Conservation (phyloP, 1,140 invertebrate species). For the Euglossa dilemma region DNA sequence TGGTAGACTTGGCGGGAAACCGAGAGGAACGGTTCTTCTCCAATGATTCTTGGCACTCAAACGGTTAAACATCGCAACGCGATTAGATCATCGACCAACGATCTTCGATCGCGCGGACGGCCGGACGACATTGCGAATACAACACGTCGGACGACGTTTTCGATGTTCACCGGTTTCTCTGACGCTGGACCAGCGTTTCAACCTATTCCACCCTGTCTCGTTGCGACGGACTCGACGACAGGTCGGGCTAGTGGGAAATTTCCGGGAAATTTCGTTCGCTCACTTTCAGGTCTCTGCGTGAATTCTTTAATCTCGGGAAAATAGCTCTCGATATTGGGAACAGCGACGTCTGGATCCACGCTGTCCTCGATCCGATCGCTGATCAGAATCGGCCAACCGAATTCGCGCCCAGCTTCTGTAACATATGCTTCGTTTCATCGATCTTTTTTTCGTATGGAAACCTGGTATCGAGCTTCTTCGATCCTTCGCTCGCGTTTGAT, state of each 20-base stretch:
- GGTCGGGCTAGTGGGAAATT: background rate
- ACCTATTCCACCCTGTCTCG: background rate
- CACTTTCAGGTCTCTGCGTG: background rate
- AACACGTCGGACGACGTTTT: slow-evolving; percentile 34
- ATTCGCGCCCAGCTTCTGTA: background rate
- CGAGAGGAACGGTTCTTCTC: too few relatives aligned
- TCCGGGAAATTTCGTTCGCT: background rate
- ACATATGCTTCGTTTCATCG: slow-evolving; percentile 19
- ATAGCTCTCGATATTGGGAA: background rate
- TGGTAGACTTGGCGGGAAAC: too few relatives aligned
- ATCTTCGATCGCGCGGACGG: slow-evolving; percentile 53
- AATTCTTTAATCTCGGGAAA: background rate
- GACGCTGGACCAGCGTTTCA: background rate
- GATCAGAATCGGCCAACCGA: background rate
- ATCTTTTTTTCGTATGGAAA: background rate
- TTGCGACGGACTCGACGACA: background rate
- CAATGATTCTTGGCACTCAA: too few relatives aligned
- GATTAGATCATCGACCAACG: slow-evolving; percentile 37
- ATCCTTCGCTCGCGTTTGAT: background rate
- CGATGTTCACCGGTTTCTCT: background rate
- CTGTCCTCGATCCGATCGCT: background rate
- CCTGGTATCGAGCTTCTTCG: background rate
- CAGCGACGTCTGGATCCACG: too few relatives aligned
- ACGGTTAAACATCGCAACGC: too few relatives aligned
- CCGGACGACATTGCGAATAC: slow-evolving; percentile 46